Conservation (phyloP, 2,113 vertebrate genomes). For the Gorsachius goisagi region DNA sequence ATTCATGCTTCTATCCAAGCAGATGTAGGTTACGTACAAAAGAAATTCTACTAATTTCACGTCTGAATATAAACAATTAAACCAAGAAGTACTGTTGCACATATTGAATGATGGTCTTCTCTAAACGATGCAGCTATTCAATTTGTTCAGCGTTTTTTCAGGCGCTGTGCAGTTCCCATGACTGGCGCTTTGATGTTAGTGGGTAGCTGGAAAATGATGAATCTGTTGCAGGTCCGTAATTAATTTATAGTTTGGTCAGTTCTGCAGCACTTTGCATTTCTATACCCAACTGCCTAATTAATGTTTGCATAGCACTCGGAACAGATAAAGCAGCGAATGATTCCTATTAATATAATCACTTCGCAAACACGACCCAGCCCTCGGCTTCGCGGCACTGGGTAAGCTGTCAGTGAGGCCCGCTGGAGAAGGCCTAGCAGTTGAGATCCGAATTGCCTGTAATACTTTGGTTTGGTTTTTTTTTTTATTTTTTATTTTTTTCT, state of each 20-base stretch:
- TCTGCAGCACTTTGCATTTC: conserved; percentile 3
- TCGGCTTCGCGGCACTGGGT: rapidly evolving
- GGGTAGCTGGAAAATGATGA: background rate
- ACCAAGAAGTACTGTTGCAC: background rate
- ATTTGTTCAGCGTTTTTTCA: background rate
- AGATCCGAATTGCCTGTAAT: background rate
- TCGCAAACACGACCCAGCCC: background rate
- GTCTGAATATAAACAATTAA: conserved; percentile 21
- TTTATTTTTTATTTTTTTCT: no score
- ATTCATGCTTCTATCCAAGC: background rate
- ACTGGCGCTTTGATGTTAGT: background rate
- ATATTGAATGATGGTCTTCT: background rate
- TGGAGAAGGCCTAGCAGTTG: background rate
- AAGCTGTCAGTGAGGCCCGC: background rate
- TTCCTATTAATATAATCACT: background rate
- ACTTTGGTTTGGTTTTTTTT: background rate
- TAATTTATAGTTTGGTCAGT: conserved; percentile 37
- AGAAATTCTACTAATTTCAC: background rate
- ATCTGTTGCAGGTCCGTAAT: background rate
- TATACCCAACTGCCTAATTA: background rate
- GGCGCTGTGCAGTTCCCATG: background rate
- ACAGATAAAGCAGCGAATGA: background rate
- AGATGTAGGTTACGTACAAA: background rate
- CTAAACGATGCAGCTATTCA: background rate
- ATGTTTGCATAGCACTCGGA: conserved; percentile 1